Conservation (phyloP, 2,113 vertebrate genomes). For the Crotalus viridis region DNA sequence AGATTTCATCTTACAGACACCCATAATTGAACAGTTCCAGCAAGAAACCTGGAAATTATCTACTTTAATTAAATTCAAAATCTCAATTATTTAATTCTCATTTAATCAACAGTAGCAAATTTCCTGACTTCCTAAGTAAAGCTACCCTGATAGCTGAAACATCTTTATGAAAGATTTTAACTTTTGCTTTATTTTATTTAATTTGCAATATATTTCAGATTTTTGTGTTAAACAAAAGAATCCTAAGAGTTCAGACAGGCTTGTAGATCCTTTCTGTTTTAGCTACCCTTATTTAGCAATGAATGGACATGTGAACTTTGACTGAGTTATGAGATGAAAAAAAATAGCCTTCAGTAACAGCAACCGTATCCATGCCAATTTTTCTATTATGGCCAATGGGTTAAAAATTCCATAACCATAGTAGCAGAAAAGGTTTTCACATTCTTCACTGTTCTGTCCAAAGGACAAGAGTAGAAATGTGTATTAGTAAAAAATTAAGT, state of each 20-base stretch:
- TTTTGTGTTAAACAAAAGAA: neutral
- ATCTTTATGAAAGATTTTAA: neutral
- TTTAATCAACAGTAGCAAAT: conserved; percentile 46
- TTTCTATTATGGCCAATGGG: neutral
- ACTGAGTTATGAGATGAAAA: neutral
- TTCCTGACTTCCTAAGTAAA: conserved; percentile 18
- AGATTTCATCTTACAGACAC: neutral
- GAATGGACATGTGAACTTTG: neutral
- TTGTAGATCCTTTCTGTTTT: neutral
- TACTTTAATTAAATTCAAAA: conserved; percentile 46
- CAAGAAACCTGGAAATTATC: conserved; percentile 37
- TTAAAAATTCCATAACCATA: neutral
- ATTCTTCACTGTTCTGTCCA: neutral
- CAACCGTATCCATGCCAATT: neutral
- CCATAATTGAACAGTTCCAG: conserved; percentile 16
- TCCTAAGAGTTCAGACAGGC: neutral
- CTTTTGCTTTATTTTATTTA: neutral
- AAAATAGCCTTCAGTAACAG: neutral
- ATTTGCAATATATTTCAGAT: neutral
- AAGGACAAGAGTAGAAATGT: neutral
- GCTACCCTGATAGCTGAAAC: neutral
- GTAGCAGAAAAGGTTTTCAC: neutral
- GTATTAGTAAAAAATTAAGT: neutral
- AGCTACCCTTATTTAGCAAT: neutral
- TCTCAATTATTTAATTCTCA: conserved; percentile 23